Percentiles rank a stretch among this genome's conserved stretches.
Conservation (phyloP, 2,888 invertebrate species). For the Ferdinandea cuprea region DNA sequence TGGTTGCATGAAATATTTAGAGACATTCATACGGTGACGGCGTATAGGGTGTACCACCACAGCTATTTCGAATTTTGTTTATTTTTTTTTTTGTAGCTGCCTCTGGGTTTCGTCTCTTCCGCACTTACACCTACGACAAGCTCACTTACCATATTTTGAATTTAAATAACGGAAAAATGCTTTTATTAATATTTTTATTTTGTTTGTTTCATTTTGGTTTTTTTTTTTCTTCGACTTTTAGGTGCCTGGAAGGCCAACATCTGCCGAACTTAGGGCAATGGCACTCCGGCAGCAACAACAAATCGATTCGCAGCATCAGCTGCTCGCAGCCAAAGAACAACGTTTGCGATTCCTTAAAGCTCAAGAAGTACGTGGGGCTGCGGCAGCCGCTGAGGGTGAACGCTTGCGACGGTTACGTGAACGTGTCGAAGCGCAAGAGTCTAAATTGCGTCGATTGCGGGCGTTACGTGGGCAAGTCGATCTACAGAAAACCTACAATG, state of each 20-base stretch:
- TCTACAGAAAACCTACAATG: conserved; percentile 95
- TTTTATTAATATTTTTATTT: conserved; percentile 44
- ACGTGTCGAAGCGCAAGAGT: conserved; percentile 96
- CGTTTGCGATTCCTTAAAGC: conserved; percentile 96
- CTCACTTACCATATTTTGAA: conserved; percentile 48
- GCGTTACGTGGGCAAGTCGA: conserved; percentile 97
- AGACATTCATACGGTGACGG: conserved; percentile 33
- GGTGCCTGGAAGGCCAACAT: conserved; percentile 96
- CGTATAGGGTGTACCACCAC: conserved; percentile 31
- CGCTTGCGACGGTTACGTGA: conserved; percentile 93
- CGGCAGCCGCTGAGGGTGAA: conserved; percentile 91
- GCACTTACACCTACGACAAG: conserved; percentile 1
- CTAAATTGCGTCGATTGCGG: conserved; percentile 94
- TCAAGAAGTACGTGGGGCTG: conserved; percentile 88
- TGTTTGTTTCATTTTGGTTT: no score
- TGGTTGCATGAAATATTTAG: conserved; percentile 60
- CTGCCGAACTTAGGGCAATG: conserved; percentile 98
- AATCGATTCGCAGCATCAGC: conserved; percentile 96
- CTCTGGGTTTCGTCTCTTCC: conserved; percentile 16
- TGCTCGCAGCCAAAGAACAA: conserved; percentile 96
- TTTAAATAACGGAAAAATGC: conserved; percentile 63
- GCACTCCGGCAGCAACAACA: conserved; percentile 98
- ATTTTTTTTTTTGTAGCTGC: conserved; percentile 10
- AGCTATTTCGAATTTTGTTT: conserved; percentile 38
- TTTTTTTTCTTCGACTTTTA: conserved; percentile 82